phyloP scores from a whole-genome alignment of 2,797 vertebrate genomes.

The Labeo calbasu region DNA sequence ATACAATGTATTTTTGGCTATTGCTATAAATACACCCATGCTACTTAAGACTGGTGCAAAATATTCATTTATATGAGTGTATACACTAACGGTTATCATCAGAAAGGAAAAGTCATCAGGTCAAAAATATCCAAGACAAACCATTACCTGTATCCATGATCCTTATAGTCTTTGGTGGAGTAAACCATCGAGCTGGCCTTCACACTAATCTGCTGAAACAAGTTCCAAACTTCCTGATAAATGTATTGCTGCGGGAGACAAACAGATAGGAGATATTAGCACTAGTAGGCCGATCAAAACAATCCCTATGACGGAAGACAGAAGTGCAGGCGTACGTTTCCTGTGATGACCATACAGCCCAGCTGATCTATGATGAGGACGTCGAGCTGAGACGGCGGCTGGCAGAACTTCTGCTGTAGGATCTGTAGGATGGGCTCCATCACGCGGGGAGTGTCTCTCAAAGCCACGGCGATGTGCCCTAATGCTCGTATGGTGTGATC shows the following conservation, averaged over 20 bases:
- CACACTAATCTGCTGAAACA: constrained; percentile 99
- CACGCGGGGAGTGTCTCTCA: constrained; percentile 94
- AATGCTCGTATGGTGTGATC: constrained; percentile 97
- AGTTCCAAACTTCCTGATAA: constrained; percentile 98
- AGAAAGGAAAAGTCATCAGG: neutral
- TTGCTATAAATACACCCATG: no score
- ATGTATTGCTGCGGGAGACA: constrained; percentile 90
- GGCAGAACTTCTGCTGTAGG: constrained; percentile 98
- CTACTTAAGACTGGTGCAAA: no score
- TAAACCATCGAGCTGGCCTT: constrained; percentile 98
- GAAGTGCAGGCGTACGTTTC: constrained; percentile 71
- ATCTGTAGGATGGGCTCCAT: constrained; percentile 99
- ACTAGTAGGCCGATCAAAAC: neutral
- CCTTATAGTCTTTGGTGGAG: constrained; percentile 95
- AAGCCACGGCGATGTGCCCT: constrained; percentile 94
- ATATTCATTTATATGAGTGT: no score
- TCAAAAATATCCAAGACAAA: neutral
- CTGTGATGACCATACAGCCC: constrained; percentile 98
- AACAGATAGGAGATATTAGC: neutral
- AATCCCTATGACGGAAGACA: neutral
- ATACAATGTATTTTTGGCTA: no score
- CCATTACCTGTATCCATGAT: constrained; percentile 94
- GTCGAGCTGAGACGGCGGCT: constrained; percentile 94
- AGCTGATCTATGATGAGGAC: constrained; percentile 97
- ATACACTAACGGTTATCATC: no score